Conservation (phyloP, 2,797 vertebrate genomes). For the Pseudochirops cupreus region DNA sequence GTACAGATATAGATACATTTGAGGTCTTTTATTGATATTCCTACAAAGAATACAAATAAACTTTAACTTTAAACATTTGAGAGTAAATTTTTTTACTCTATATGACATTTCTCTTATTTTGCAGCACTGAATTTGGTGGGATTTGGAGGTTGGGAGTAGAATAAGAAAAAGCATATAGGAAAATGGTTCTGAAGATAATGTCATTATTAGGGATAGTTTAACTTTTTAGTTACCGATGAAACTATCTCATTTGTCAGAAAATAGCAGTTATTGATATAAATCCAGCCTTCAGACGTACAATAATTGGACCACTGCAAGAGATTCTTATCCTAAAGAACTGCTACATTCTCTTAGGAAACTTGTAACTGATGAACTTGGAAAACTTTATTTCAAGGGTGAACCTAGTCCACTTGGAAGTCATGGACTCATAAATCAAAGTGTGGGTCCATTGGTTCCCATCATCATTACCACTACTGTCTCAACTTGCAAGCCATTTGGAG, state of each 20-base stretch:
- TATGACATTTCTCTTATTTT: slow-evolving; percentile 40
- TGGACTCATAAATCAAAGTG: background rate
- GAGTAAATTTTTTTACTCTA: slow-evolving; percentile 63
- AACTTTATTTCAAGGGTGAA: background rate
- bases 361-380: background rate
- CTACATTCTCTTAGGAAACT: background rate
- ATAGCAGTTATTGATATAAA: background rate
- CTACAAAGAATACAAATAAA: slow-evolving; percentile 89
- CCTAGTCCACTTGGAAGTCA: background rate
- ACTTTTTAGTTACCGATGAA: background rate
- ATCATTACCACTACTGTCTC: background rate
- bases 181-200: slow-evolving; percentile 38
- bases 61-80: slow-evolving; percentile 88
- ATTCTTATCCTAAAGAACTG: background rate
- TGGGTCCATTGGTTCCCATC: too few species aligned
- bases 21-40: slow-evolving; percentile 90
- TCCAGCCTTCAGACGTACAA: background rate
- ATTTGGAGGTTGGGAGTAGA: background rate
- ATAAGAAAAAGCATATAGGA: background rate
- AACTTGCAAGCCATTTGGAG: background rate
- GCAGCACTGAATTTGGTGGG: background rate
- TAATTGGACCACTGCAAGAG: background rate
- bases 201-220: slow-evolving; percentile 25
- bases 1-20: slow-evolving; percentile 90
- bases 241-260: background rate